Evolutionary conservation across 2,113 vertebrate species (phyloP), one percentile per base, ranked within the genome.

Genomic region (Bubo blakistoni): DNA sequence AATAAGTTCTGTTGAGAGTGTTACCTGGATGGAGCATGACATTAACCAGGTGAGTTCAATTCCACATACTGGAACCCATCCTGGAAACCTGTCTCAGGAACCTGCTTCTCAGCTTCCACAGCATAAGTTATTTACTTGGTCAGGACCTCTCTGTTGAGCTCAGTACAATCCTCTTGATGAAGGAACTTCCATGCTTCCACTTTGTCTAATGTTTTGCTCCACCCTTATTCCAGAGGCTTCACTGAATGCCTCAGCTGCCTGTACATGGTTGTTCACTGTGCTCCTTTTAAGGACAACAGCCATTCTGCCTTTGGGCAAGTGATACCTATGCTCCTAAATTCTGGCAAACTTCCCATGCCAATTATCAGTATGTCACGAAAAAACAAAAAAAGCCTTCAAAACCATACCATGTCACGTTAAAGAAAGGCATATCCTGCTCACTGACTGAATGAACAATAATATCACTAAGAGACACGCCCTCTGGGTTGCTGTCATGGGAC

Each of bases 401-500:
- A 55, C 13, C 13, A 32, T 90, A 47, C n/a, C 7, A 51, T n/a
- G n/a, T n/a, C n/a, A n/a, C n/a, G n/a, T n/a, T n/a, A n/a, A n/a
- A n/a, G n/a, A n/a, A n/a, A n/a, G n/a, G n/a, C 26, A n/a, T 25
- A 13, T n/a, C 22, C 44, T 69, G 8, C 22, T 86, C 13, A 29
- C 18, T 1, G 8, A 55, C 26, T 57, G 70, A 77, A 72, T 20
- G 42, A 29, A 13, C 11, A 72, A 20, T 30, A 58, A 7, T 27
- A 30, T 3, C 7, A 51, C 72, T 46, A 52, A 65, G 30, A 61
- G 9, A 42, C 20, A 8, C 0, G 0, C 42, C n/a, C 29, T 80
- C 44, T 1, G 3, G 32, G 22, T 54, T 88, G 29, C 49, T 47
- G 16, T 51, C 6, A 24, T 0, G 1, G 0, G 3, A 30, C 20